phyloP scores from a whole-genome alignment of 2,888 invertebrate genomes.

The Pharmacophagus antenor region DNA sequence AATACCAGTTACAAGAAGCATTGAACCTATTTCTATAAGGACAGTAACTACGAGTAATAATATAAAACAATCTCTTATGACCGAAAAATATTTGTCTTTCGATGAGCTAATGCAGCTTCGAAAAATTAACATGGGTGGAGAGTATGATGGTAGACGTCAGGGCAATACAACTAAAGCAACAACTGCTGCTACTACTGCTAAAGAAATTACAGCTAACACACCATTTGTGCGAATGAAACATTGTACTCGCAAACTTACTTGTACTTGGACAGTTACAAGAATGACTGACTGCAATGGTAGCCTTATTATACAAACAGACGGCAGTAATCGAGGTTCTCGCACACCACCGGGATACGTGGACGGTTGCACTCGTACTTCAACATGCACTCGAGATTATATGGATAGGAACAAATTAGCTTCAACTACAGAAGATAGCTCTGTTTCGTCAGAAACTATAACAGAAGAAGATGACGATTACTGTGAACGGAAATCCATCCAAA shows the following conservation, averaged over 20 bases:
- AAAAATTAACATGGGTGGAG: constrained; percentile 46
- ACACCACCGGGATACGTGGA: constrained; percentile 70
- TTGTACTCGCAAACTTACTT: constrained; percentile 68
- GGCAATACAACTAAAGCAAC: constrained; percentile 22
- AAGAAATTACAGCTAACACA: constrained; percentile 54
- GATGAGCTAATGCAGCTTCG: constrained; percentile 70
- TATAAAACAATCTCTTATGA: constrained; percentile 40
- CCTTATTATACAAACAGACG: constrained; percentile 35
- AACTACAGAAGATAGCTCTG: constrained; percentile 34
- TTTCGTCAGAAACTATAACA: constrained; percentile 26
- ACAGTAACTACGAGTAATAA: constrained; percentile 37
- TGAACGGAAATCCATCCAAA: constrained; percentile 59
- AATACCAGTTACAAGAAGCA: constrained; percentile 40
- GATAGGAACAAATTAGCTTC: constrained; percentile 59
- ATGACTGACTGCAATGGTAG: constrained; percentile 46
- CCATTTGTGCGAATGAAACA: constrained; percentile 55
- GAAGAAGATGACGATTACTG: constrained; percentile 67
- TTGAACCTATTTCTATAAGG: constrained; percentile 62
- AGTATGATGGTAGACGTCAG: constrained; percentile 44
- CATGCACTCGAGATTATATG: constrained; percentile 66
- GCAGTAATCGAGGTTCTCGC: constrained; percentile 46
- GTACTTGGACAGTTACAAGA: constrained; percentile 66
- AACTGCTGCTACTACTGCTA: constrained; percentile 28
- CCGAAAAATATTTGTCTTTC: constrained; percentile 72
- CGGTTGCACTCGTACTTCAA: constrained; percentile 69